Conservation (phyloP, 2,797 vertebrate genomes). For the Danio kyathit region DNA sequence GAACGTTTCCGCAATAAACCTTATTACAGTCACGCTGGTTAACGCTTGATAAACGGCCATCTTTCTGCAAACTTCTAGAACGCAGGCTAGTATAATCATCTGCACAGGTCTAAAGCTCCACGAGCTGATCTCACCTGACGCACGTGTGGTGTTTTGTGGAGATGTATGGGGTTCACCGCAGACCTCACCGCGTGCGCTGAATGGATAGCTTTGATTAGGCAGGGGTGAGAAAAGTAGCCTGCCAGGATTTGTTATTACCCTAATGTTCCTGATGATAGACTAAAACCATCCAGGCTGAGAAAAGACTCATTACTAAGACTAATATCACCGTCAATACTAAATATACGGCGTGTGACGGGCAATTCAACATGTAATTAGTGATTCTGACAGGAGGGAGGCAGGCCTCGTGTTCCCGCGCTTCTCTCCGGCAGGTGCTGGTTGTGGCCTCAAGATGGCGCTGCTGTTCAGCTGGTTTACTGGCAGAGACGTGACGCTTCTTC, state of each 20-base stretch:
- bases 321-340: constrained; percentile 55
- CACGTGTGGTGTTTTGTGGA: constrained; percentile 22
- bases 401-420: not conserved
- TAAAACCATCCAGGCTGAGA: constrained; percentile 46
- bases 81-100: no score
- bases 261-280: constrained; percentile 57
- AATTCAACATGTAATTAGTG: constrained; percentile 59
- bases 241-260: constrained; percentile 56
- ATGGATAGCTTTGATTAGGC: constrained; percentile 59
- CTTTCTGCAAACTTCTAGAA: not conserved
- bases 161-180: constrained; percentile 38
- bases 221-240: constrained; percentile 43
- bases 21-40: constrained; percentile 40
- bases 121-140: not conserved
- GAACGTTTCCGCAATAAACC: constrained; percentile 29
- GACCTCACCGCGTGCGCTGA: constrained; percentile 46
- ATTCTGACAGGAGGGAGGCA: constrained; percentile 44
- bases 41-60: constrained; percentile 39
- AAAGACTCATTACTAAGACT: constrained; percentile 62
- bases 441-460: constrained; percentile 61
- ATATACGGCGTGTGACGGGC: constrained; percentile 53
- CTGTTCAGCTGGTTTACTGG: constrained; percentile 33
- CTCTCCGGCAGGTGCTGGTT: not conserved
- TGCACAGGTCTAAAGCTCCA: not conserved
- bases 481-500: not conserved